phyloP scores from a whole-genome alignment of 2,888 invertebrate genomes.

The Philereme vetulata region DNA sequence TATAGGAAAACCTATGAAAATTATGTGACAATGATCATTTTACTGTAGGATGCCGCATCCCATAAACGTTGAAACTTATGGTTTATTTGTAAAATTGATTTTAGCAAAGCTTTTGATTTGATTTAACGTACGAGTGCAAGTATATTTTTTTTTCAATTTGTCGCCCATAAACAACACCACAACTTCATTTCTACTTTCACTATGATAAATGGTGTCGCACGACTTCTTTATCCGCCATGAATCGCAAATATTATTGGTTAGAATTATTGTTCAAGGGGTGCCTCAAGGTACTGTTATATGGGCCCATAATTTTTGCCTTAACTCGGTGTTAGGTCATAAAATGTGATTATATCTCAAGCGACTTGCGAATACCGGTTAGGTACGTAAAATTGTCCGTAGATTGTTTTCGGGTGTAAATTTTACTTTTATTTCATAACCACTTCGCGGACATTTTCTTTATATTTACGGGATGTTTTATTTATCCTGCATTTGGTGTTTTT shows the following conservation, averaged over 20 bases:
- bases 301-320: slow-evolving; percentile 80
- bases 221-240: slow-evolving; percentile 62
- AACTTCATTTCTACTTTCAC: slow-evolving; percentile 39
- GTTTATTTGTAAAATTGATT: too few relatives aligned
- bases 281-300: slow-evolving; percentile 70
- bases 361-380: slow-evolving; percentile 72
- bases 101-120: too few relatives aligned
- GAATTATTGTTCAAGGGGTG: slow-evolving; percentile 76
- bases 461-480: slow-evolving; percentile 43
- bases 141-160: slow-evolving; percentile 11
- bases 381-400: slow-evolving; percentile 72
- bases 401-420: slow-evolving; percentile 71
- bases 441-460: slow-evolving; percentile 51
- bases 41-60: slow-evolving; percentile 23
- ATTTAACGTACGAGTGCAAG: too few relatives aligned
- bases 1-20: slow-evolving; percentile 30
- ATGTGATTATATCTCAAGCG: slow-evolving; percentile 78
- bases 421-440: slow-evolving; percentile 63
- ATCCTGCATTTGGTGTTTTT: slow-evolving; percentile 17
- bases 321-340: slow-evolving; percentile 82
- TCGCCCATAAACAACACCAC: neutral
- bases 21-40: slow-evolving; percentile 34
- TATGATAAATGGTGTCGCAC: slow-evolving; percentile 63
- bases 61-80: too few relatives aligned
- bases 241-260: slow-evolving; percentile 75